Base-by-base conservation (phyloP, 2,888 invertebrate genomes). In the Lordiphosa andalusiaca region DNA sequence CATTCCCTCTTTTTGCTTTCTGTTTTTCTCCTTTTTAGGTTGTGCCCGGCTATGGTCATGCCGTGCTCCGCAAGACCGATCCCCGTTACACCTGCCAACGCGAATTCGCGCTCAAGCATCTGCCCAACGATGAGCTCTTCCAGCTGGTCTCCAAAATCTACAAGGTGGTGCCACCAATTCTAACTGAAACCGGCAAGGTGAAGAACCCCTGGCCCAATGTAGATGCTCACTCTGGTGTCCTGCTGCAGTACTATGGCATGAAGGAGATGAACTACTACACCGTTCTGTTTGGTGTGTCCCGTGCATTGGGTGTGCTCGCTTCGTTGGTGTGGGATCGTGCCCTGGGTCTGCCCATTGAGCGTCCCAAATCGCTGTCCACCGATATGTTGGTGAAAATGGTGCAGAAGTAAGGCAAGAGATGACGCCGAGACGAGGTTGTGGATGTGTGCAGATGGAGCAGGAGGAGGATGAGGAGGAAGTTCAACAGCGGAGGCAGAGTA, bases 191-290 rank as follows among this genome's bases (percentile, higher is more conserved):
- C 70, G 96, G 96, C 81, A 96, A 96, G 90, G 95, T 95, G 12
- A 94, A 95, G 92, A 96, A 96, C 91, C 96, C 96, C 64, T 97
- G 96, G 96, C 96, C 96, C 71, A 96, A 97, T 90, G 96, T 97
- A 77, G 96, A 97, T 89, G 96, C 96, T 55, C 96, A 96, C 90
- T 95, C 95, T 65, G 96, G 96, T 71, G 95, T 94, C 19, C 90
- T 95, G 51, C 91, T 95, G 54, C 94, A 95, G 91, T 94, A 95
- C 91, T 96, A 94, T 86, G 95, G 95, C 76, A 92, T 96, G 92
- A 95, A 92, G 85, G 96, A 96, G 90, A 96, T 95, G 95, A 94
- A 94, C 89, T 96, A 94, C 90, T 97, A 97, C 91, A 97, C 96
- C 37, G 96, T 96, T 6, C 90, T 97, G 77, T 96, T 97, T 89